Percentiles rank a stretch among this genome's conserved stretches.
These are phyloP conservation scores for Serranus cabrilla DNA, from an alignment of 2,797 vertebrate genomes.

Conservation along the genomic window DNA sequence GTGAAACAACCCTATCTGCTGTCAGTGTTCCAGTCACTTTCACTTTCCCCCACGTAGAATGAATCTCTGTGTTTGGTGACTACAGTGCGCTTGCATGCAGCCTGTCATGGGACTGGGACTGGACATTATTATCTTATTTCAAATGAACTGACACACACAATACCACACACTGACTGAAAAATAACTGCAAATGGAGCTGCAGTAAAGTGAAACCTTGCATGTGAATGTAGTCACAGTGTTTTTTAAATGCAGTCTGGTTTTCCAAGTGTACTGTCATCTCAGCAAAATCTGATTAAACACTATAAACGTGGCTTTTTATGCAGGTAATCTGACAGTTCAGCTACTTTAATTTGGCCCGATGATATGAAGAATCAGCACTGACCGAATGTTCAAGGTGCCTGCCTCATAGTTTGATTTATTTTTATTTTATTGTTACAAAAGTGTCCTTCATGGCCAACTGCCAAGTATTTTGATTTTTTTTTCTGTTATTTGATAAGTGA, in stretches of 20 bases:
- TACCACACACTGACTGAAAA: background rate
- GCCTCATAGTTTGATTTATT: constrained; percentile 37
- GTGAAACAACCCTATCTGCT: constrained; percentile 57
- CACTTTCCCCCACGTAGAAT: constrained; percentile 19
- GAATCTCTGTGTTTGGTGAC: constrained; percentile 34
- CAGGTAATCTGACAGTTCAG: background rate
- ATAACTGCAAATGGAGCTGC: background rate
- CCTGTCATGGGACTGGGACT: constrained; percentile 1
- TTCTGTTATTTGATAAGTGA: constrained; percentile 64
- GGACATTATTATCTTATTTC: constrained; percentile 21
- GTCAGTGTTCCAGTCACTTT: constrained; percentile 45
- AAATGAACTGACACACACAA: constrained; percentile 14
- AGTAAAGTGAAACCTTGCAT: constrained; percentile 38
- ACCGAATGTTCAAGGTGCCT: constrained; percentile 31
- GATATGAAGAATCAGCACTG: constrained; percentile 28
- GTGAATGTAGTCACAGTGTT: constrained; percentile 13
- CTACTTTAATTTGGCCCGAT: constrained; percentile 7
- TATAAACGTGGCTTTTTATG: constrained; percentile 21
- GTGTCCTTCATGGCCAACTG: constrained; percentile 70
- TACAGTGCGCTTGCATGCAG: constrained; percentile 44
- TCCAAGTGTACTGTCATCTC: constrained; percentile 12
- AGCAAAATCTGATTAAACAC: constrained; percentile 11
- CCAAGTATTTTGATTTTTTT: constrained; percentile 66
- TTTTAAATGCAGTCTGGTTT: constrained; percentile 27
- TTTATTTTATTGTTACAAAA: constrained; percentile 56